Conservation (phyloP, 1,140 invertebrate species). For the Scaptomyza hsui region DNA sequence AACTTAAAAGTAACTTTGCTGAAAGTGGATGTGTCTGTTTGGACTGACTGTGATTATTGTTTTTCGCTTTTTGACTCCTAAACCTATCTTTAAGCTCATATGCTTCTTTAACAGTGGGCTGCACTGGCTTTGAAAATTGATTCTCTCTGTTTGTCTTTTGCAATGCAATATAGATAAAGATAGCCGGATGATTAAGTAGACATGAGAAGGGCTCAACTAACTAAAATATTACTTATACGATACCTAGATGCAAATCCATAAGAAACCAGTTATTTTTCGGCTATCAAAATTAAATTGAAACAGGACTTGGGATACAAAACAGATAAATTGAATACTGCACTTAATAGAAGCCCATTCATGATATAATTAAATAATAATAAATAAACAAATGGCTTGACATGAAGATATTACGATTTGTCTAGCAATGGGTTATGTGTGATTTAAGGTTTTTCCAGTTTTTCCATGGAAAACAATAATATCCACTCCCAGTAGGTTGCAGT, state of each 20-base stretch:
- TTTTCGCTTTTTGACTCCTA: conserved; percentile 37
- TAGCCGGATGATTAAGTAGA: background rate
- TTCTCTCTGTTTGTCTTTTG: conserved; percentile 54
- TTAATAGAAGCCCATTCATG: conserved; percentile 45
- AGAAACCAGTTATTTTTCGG: background rate
- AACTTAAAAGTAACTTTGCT: background rate
- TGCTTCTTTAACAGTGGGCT: conserved; percentile 60
- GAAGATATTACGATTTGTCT: conserved; percentile 35
- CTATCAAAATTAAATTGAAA: conserved; percentile 45
- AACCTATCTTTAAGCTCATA: conserved; percentile 68
- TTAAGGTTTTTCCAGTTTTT: conserved; percentile 1
- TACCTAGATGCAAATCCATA: no score
- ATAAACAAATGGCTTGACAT: conserved; percentile 28
- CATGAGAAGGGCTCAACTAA: background rate
- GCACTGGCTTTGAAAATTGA: conserved; percentile 46
- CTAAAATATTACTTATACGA: background rate
- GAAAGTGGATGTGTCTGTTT: conserved; percentile 14
- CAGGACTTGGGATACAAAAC: conserved; percentile 19
- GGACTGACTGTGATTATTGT: conserved; percentile 69
- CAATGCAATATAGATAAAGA: conserved; percentile 24
- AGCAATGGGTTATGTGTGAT: conserved; percentile 5
- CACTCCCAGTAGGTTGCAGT: conserved; percentile 29
- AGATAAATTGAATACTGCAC: conserved; percentile 40
- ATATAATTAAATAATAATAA: conserved; percentile 69
- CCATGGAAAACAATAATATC: conserved; percentile 24